Conservation (phyloP, 2,888 invertebrate species). For the Neuroscelio doddi region DNA sequence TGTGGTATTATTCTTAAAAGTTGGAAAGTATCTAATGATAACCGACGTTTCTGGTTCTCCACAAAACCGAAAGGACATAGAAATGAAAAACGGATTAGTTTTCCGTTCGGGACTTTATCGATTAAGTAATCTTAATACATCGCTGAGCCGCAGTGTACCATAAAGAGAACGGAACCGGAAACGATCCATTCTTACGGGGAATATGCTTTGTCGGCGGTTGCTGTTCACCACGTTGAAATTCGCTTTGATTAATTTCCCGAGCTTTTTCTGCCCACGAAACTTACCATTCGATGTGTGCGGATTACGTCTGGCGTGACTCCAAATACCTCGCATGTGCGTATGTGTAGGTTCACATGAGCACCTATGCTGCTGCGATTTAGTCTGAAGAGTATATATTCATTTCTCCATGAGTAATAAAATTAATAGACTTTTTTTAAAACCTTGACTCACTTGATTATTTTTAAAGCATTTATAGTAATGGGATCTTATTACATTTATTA, state of each 20-base stretch:
- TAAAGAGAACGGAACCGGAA: constrained; percentile 72
- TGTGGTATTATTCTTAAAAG: constrained; percentile 17
- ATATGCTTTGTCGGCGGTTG: constrained; percentile 71
- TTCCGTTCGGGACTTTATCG: constrained; percentile 67
- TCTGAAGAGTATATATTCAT: too few species aligned
- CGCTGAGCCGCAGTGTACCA: constrained; percentile 72
- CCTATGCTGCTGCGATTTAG: neutral
- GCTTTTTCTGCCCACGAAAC: constrained; percentile 51
- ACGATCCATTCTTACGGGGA: constrained; percentile 72
- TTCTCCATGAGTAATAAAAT: too few species aligned
- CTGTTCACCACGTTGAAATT: constrained; percentile 61
- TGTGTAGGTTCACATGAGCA: neutral
- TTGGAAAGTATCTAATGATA: constrained; percentile 36
- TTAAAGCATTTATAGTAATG: too few species aligned
- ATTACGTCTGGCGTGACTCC: constrained; percentile 43
- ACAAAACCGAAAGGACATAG: constrained; percentile 26
- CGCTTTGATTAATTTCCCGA: constrained; percentile 70
- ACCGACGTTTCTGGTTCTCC: constrained; percentile 30
- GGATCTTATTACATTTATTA: too few species aligned
- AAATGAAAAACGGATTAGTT: constrained; percentile 66
- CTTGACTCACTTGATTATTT: too few species aligned
- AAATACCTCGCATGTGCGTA: constrained; percentile 32
- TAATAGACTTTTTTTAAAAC: too few species aligned
- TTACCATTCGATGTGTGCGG: constrained; percentile 39
- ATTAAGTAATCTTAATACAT: constrained; percentile 73